Conservation (phyloP, 2,113 vertebrate genomes). For the Hemicordylus capensis region DNA sequence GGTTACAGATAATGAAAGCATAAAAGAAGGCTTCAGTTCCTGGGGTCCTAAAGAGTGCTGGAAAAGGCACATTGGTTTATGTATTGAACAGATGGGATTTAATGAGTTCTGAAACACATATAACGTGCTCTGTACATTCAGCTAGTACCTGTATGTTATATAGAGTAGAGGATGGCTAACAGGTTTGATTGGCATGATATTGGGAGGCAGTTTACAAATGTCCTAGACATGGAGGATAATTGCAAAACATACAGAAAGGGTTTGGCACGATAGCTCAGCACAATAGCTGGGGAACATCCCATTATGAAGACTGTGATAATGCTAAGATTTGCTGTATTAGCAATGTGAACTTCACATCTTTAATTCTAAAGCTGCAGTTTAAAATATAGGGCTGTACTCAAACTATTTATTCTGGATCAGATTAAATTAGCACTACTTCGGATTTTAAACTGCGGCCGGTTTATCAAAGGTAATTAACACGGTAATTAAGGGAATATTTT, state of each 20-base stretch:
- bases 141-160: conserved; percentile 2
- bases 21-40: conserved; percentile 20
- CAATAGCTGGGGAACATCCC: conserved; percentile 65
- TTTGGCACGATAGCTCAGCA: conserved; percentile 47
- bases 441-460: not conserved
- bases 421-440: not conserved
- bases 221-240: conserved; percentile 38
- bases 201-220: not conserved
- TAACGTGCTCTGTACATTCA: not conserved
- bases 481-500: not conserved
- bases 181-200: conserved; percentile 30
- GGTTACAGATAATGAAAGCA: conserved; percentile 67
- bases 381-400: not conserved
- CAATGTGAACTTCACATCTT: conserved; percentile 57
- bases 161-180: conserved; percentile 16
- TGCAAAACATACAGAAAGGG: conserved; percentile 28
- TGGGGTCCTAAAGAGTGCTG: conserved; percentile 31
- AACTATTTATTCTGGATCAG: not conserved
- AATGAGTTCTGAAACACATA: conserved; percentile 26
- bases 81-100: conserved; percentile 54
- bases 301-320: conserved; percentile 48
- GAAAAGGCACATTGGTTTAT: conserved; percentile 38
- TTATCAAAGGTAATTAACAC: not conserved
- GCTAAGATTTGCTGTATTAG: conserved; percentile 44
- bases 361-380: conserved; percentile 47